Evolutionary conservation across 2,888 invertebrate genomes (phyloP), one percentile per base, ranked within the genome.

Genomic region (Amphipoea oculea): DNA sequence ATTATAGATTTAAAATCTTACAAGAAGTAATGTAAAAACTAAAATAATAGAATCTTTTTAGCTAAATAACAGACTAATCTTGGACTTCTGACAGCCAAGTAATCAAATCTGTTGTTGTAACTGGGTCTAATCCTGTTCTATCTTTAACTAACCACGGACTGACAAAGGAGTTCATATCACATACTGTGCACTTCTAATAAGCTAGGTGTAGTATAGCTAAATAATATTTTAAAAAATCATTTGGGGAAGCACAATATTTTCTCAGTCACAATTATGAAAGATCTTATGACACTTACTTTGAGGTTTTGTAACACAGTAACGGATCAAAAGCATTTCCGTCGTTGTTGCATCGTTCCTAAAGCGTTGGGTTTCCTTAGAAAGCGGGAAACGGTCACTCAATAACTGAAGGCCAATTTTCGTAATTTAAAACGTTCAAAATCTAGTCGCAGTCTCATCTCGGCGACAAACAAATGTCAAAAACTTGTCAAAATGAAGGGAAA

Each of bases 91-190:
- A 40, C 6, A 65, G 11, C 23, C 23, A 23, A 11, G 6, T 40
- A 40, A 66, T 2, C 6, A 40, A 40, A 66, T 65, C 40, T 23
- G 40, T 66, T 23, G 12, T 23, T 65, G 2, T 36, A 17, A 63
- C 17, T 48, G 48, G 36, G 36, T 1, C 45, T 14, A 62, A 36
- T 51, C 51, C 51, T 42, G 63, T 40, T 60, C 40, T 54, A 60
- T 20, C 51, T 36, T 40, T 17, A 40, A 83, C 62, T 84, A 42
- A 51, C 68, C 62, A 57, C n/a, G 11, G 51, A 79, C 79, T 84
- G 84, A 69, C 63, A 48, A 63, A 84, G 45, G 29, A 79, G 81
- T 81, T 69, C 42, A 63, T 72, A 80, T 51, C n/a, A 69, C 54
- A 71, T 66, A 60, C 40, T 65, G n/a, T 84, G 79, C 51, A 48